Base-by-base conservation (phyloP, 2,797 vertebrate genomes). In the Cirrhinus molitorella region DNA sequence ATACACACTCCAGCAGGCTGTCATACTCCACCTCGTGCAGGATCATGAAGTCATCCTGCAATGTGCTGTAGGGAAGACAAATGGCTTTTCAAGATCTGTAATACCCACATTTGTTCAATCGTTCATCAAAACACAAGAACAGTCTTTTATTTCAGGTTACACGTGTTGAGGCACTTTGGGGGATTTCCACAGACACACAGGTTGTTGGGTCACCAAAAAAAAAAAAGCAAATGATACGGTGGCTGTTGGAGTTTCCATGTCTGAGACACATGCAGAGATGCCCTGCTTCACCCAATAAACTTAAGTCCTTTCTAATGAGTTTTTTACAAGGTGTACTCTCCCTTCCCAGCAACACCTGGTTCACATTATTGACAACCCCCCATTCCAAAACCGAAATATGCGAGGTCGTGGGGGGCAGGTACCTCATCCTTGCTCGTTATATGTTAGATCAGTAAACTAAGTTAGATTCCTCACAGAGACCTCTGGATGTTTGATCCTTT, bases 1-100 rank as follows among this genome's bases (percentile, higher is more conserved):
- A 99, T 90, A 98, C 91, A 0, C 97, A 99, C 73, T 99, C 97
- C 0, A 99, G 95, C 93, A 99, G 94, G 87, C 97, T 99, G 92
- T 99, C 98, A 0, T 99, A 99, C 87, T 99, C 98, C 92, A 99
- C 97, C 89, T 99, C 98, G 0, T 99, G 98, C 16, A 99, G 91
- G 88, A 99, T 96, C 82, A 99, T 93, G 80, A 99, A 93, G 90
- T 99, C 98, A 66, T 99, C 98, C 90, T 99, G 98, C 95, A 99
- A 90, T 1, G 97, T 95, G 83, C 98, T 99, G 94, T 25, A 76
- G 5, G 66, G 61, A 21, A 73, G 45, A 72, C 43, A 49, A n/a
- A 83, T 11, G 47, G 34, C 55, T 75, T 71, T 65, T 61, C 59
- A 83, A 51, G 72, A 53, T n/a, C 53, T 47, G 11, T 43, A 79